These are phyloP conservation scores for Merluccius polli DNA, from an alignment of 2,797 vertebrate species.

Conservation along the genomic window DNA sequence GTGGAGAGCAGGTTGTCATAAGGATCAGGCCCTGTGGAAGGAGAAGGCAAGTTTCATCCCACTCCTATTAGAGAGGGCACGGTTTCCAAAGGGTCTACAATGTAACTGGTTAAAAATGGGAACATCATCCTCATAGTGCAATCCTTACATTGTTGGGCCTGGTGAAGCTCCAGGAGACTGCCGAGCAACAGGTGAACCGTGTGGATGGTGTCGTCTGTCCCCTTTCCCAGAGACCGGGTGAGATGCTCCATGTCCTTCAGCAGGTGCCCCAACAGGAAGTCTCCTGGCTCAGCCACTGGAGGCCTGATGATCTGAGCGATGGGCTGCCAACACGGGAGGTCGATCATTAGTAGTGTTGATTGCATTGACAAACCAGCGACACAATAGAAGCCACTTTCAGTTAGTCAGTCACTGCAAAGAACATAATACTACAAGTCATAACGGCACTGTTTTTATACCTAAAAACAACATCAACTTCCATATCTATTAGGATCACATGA, in stretches of 20 bases:
- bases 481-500: no score
- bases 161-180: slow-evolving; percentile 59
- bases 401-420: not conserved
- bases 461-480: no score
- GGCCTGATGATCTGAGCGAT: slow-evolving; percentile 77
- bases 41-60: slow-evolving; percentile 10
- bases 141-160: slow-evolving; percentile 68
- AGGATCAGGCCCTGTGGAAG: slow-evolving; percentile 57
- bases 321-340: slow-evolving; percentile 31
- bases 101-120: no score
- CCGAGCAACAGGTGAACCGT: slow-evolving; percentile 76
- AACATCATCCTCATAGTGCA: not conserved
- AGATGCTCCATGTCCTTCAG: slow-evolving; percentile 79
- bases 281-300: slow-evolving; percentile 44
- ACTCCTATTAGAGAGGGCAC: not conserved
- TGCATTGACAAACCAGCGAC: not conserved
- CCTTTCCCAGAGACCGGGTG: slow-evolving; percentile 77
- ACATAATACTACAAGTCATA: not conserved
- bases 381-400: not conserved
- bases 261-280: slow-evolving; percentile 80
- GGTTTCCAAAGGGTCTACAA: no score
- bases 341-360: not conserved
- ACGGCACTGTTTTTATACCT: no score
- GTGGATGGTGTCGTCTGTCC: slow-evolving; percentile 77
- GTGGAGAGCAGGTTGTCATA: slow-evolving; percentile 70